Evolutionary conservation across 2,113 vertebrate species (phyloP).

Genomic region (Marmota monax): DNA sequence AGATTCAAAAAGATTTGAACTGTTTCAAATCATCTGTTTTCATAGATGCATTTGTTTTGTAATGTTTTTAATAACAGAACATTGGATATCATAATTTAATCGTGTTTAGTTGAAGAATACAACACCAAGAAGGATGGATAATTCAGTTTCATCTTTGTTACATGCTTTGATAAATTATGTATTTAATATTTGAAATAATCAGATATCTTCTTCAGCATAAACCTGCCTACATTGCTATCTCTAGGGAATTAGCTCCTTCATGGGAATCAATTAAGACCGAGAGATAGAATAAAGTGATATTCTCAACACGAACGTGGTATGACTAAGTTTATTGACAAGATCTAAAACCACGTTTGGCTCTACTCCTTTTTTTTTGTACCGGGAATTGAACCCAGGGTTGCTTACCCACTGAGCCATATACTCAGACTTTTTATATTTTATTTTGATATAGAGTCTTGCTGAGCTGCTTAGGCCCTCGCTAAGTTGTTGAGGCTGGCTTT

Average conservation of each 20-base stretch:
- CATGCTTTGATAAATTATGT: background rate
- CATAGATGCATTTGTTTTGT: conserved; percentile 17
- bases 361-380: too few species aligned
- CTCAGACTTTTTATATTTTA: too few species aligned
- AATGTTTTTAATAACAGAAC: background rate
- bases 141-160: conserved; percentile 4
- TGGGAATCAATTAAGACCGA: background rate
- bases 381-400: too few species aligned
- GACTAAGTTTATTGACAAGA: background rate
- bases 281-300: conserved; percentile 12
- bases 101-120: conserved; percentile 7
- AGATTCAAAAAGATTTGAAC: conserved; percentile 21
- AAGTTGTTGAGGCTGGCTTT: too few species aligned
- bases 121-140: background rate
- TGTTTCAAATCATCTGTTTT: conserved; percentile 21
- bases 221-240: background rate
- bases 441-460: too few species aligned
- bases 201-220: background rate
- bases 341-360: background rate
- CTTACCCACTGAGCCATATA: too few species aligned
- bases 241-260: background rate
- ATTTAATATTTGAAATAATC: conserved; percentile 8
- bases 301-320: background rate
- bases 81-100: background rate
- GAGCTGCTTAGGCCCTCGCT: too few species aligned